A percentile compares a stretch with the other conserved stretches of the same genome.
These are phyloP conservation scores for Mustelus asterias DNA, from an alignment of 2,113 vertebrate species.

Conservation along the genomic window DNA sequence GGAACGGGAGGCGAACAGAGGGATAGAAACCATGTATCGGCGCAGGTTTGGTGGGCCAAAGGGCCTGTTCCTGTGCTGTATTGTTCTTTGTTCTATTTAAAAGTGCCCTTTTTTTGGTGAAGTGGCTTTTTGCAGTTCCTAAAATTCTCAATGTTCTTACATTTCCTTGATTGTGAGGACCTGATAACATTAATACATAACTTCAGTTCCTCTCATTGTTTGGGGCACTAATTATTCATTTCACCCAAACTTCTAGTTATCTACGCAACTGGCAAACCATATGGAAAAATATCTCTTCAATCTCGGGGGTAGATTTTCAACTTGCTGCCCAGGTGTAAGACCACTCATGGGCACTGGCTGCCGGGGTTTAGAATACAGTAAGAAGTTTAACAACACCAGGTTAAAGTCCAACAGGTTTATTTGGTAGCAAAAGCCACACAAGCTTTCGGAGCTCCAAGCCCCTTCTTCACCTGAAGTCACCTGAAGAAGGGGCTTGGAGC, in stretches of 20 bases:
- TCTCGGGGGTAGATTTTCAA: neutral
- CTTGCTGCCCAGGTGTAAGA: neutral
- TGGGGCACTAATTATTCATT: neutral
- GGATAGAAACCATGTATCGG: no score
- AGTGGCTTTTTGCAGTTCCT: neutral
- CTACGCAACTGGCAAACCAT: neutral
- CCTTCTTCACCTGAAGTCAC: no score
- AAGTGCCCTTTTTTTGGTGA: neutral
- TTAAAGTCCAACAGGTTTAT: no score
- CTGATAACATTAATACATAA: neutral
- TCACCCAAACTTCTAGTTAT: neutral
- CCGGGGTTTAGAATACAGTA: neutral
- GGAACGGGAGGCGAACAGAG: no score
- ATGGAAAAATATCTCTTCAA: neutral
- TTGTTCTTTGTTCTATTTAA: neutral
- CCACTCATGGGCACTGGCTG: neutral
- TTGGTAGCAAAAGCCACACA: no score
- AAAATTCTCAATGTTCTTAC: neutral
- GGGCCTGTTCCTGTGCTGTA: no score
- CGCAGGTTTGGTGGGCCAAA: no score
- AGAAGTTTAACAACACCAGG: no score
- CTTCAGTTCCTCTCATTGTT: neutral
- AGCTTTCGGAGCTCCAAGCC: no score
- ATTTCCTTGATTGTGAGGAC: neutral
- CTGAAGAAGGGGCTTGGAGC: no score